Evolutionary conservation across 2,113 vertebrate genomes (phyloP).

Genomic region (Chauna torquata): DNA sequence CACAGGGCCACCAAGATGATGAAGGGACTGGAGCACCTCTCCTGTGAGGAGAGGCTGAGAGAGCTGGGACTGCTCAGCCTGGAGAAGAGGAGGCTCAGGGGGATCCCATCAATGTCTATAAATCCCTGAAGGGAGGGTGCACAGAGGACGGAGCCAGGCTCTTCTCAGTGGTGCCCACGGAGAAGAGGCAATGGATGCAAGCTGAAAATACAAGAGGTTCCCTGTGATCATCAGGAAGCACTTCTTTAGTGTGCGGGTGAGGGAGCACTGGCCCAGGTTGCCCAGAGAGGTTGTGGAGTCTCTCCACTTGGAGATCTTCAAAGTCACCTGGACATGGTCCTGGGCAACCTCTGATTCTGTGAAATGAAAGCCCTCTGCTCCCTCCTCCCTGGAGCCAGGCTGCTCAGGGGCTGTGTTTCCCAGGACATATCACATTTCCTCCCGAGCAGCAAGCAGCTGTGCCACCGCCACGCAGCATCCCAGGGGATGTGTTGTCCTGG

Average conservation of each 20-base stretch:
- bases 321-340: too few relatives aligned
- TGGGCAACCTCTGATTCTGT: too few relatives aligned
- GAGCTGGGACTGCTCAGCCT: too few relatives aligned
- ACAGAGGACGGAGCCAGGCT: too few relatives aligned
- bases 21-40: too few relatives aligned
- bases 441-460: accelerated
- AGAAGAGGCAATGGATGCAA: background rate
- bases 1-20: too few relatives aligned
- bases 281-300: background rate
- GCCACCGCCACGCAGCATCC: accelerated
- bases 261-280: background rate
- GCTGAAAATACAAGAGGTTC: background rate
- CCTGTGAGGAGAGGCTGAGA: too few relatives aligned
- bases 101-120: too few relatives aligned
- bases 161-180: background rate
- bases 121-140: too few relatives aligned
- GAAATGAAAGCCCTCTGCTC: background rate
- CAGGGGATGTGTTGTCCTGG: background rate
- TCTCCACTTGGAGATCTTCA: background rate
- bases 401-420: background rate
- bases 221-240: background rate
- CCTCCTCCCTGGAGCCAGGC: background rate
- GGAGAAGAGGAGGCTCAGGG: too few relatives aligned
- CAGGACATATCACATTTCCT: background rate
- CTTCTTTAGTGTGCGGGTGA: background rate